Base-by-base conservation (phyloP, 2,888 invertebrate genomes). In the Pseudanteris insignis region DNA sequence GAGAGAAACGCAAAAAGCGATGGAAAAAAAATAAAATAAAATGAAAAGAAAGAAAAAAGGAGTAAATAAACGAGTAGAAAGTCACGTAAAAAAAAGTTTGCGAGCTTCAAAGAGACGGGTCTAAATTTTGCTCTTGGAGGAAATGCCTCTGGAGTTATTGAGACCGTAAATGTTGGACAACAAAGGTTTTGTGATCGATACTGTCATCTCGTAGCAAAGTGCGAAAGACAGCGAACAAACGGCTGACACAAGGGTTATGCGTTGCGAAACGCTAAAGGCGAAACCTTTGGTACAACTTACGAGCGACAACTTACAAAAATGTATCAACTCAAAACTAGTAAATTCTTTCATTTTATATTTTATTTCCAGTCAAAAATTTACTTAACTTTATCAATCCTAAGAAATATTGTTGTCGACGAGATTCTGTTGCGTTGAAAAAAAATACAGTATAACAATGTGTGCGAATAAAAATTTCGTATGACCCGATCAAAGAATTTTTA, bases 1-100 rank as follows among this genome's bases (percentile, higher is more conserved):
- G 69, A 67, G 70, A 67, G 66, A 70, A 70, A 68, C 43, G 43
- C 28, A 40, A 40, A 54, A 44, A 41, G 32, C 25, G 9, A 26
- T 41, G 40, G n/a, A n/a, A n/a, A n/a, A n/a, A n/a, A n/a, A n/a
- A n/a, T n/a, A n/a, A n/a, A n/a, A n/a, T n/a, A n/a, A n/a, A 53
- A n/a, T n/a, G n/a, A n/a, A 50, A 57, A 48, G 18, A 18, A 18
- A 6, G 18, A 18, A 18, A 6, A 6, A 18, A 18, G 6, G 18
- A 18, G 18, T 4, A 18, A 18, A n/a, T 4, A 18, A 18, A 18
- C 18, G 18, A 18, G 18, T 44, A 8, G 53, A 25, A 47, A 41
- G 33, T 29, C 18, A 29, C 8, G 26, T 2, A 36, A 32, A 25
- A 50, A 57, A 58, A 63, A 63, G 43, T 43, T 53, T 32, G 60